These are phyloP conservation scores for Cryptus viduatorius DNA, from an alignment of 2,888 invertebrate species.

Conservation along the genomic window DNA sequence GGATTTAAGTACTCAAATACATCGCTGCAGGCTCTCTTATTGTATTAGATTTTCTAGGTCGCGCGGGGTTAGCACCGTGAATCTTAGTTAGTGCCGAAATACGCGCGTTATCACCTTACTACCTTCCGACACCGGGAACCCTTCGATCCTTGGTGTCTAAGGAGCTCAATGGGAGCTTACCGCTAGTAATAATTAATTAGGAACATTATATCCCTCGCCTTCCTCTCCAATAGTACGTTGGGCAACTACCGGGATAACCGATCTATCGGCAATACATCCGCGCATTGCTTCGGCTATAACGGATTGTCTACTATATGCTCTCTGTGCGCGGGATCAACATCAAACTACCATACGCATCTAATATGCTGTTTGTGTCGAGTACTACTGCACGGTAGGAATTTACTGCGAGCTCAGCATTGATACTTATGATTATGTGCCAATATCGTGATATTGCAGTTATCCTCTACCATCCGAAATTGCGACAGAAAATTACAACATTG, in stretches of 20 bases:
- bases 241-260: neutral
- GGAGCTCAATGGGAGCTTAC: slow-evolving; percentile 23
- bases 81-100: slow-evolving; percentile 37
- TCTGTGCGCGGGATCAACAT: neutral
- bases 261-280: slow-evolving; percentile 18
- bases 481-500: neutral
- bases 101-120: slow-evolving; percentile 33
- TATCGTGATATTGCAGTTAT: neutral
- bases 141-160: slow-evolving; percentile 21
- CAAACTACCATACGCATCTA: neutral
- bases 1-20: neutral
- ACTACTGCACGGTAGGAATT: neutral
- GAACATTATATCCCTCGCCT: slow-evolving; percentile 21
- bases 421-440: neutral
- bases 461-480: neutral
- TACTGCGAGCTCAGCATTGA: neutral
- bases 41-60: slow-evolving; percentile 22
- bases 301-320: slow-evolving; percentile 5
- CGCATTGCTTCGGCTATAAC: neutral
- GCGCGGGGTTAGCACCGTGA: neutral
- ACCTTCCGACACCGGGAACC: neutral
- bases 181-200: slow-evolving; percentile 40
- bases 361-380: slow-evolving; percentile 23
- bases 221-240: neutral
- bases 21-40: neutral